phyloP scores from a whole-genome alignment of 2,113 vertebrate species.

The Pseudonaja textilis region DNA sequence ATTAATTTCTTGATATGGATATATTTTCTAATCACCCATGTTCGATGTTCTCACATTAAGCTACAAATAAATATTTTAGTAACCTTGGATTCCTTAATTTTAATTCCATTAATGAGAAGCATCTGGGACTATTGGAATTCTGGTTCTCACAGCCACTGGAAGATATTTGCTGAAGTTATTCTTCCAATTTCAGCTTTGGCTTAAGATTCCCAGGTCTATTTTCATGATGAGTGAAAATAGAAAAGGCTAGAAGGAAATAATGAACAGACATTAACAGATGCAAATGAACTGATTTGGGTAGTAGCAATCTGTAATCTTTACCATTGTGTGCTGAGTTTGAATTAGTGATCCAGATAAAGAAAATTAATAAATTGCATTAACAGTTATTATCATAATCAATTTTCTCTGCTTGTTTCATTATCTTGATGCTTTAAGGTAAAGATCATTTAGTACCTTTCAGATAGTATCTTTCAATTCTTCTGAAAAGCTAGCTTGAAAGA shows the following conservation, averaged over 20 bases:
- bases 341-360: not conserved
- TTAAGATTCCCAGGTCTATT: not conserved
- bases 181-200: not conserved
- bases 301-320: not conserved
- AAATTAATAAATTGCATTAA: not conserved
- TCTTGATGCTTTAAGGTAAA: not conserved
- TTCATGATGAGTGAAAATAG: not conserved
- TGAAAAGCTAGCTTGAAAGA: not conserved
- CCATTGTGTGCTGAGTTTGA: not conserved
- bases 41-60: not conserved
- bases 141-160: not conserved
- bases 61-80: constrained; percentile 19
- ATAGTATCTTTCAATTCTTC: not conserved
- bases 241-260: not conserved
- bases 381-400: not conserved
- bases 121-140: not conserved
- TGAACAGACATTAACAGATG: not conserved
- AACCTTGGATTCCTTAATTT: constrained; percentile 15
- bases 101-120: not conserved
- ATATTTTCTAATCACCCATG: not conserved
- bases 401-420: not conserved
- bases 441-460: not conserved
- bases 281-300: not conserved
- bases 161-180: not conserved
- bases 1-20: not conserved